phyloP scores from a whole-genome alignment of 35 echinoderm and acorn worm genomes.

The Apostichopus japonicus region DNA sequence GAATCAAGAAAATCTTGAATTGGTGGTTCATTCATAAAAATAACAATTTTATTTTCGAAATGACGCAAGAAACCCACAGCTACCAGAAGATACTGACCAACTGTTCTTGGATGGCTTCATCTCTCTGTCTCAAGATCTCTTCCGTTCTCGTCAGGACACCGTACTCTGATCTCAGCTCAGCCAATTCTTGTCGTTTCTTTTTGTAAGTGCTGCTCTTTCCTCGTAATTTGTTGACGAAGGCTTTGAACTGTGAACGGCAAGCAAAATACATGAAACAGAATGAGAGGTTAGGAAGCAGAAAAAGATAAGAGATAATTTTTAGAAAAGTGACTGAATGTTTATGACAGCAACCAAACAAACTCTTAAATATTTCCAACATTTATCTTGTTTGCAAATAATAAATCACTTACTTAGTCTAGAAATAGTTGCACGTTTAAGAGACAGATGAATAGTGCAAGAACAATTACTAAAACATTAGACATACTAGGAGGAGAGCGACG shows the following conservation, averaged over 20 bases:
- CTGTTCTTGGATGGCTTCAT: conserved; percentile 71
- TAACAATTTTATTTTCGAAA: not conserved
- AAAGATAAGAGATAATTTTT: not conserved
- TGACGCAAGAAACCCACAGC: not conserved
- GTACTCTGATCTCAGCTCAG: conserved; percentile 88
- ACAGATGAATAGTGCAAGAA: no score
- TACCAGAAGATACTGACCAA: conserved; percentile 64
- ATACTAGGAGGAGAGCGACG: no score
- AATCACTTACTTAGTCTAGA: no score
- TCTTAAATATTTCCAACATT: no score
- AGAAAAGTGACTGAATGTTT: not conserved
- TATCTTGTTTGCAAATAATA: no score
- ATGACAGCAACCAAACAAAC: no score
- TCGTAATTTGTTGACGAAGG: conserved; percentile 95
- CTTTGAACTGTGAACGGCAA: conserved; percentile 81
- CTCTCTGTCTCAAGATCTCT: conserved; percentile 83
- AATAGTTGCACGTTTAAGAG: no score
- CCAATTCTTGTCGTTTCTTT: conserved; percentile 94
- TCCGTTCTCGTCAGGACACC: conserved; percentile 95
- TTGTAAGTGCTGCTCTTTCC: conserved; percentile 95
- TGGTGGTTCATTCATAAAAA: not conserved
- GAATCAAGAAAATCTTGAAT: no score
- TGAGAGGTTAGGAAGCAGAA: not conserved
- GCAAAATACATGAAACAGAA: not conserved
- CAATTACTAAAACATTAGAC: no score